These are phyloP conservation scores for Phainopepla nitens DNA, from an alignment of 2,113 vertebrate genomes.

Conservation along the genomic window DNA sequence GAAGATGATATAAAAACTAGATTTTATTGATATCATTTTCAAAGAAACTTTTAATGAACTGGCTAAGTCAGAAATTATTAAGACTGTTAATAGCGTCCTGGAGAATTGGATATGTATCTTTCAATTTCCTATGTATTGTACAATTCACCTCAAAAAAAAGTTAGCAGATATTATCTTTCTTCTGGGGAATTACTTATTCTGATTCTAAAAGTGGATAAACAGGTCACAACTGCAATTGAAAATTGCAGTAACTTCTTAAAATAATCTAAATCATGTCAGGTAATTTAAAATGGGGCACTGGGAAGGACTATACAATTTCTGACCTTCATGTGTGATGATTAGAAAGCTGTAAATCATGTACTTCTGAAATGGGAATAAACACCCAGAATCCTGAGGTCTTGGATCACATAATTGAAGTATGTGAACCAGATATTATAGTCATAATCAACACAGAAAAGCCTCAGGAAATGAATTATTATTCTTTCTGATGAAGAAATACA, in stretches of 20 bases:
- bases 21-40: background rate
- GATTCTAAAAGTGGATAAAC: background rate
- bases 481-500: background rate
- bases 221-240: background rate
- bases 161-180: background rate
- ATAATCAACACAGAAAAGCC: background rate
- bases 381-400: background rate
- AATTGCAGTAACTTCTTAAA: background rate
- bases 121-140: background rate
- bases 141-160: background rate
- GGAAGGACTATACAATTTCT: background rate
- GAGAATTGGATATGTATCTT: background rate
- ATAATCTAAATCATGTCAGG: background rate
- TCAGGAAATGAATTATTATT: background rate
- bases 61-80: background rate
- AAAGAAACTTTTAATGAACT: background rate
- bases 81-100: background rate
- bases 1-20: background rate
- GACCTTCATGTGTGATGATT: background rate
- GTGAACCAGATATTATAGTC: background rate
- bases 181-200: background rate
- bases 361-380: background rate
- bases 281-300: background rate
- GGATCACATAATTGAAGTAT: background rate
- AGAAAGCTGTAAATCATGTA: background rate